Base-by-base conservation (phyloP, 2,797 vertebrate species). In the Falco rusticolus region DNA sequence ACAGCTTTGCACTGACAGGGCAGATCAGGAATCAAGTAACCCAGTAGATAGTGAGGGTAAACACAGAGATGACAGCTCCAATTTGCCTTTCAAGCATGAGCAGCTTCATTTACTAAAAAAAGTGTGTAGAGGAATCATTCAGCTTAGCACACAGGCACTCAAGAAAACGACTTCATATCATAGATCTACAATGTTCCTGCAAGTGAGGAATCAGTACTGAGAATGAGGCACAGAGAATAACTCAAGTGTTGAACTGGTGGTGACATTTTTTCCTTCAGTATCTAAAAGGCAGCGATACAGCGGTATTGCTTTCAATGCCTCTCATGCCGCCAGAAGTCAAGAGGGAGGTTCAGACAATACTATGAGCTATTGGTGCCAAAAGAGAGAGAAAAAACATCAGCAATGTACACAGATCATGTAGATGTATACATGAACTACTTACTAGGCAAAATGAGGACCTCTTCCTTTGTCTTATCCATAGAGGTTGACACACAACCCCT, bases 61-160 rank as follows among this genome's bases (percentile, higher is more conserved):
- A 53, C 81, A 63, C 48, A 37, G 54, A 75, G 61, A 13, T 25
- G 68, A 68, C 82, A 90, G 83, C 37, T 87, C 76, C 57, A 78
- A 26, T 93, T 90, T 83, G 60, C 84, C 72, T 91, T 64, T 74
- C 51, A 47, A 61, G 64, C 78, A 66, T 20, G 31, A 87, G 56
- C 71, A 85, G 84, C 64, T 56, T 74, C 84, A 5, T 85, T 83
- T 77, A 45, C 39, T 60, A 4, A 31, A 79, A 74, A 53, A 86
- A n/a, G 56, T 0, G 0, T 24, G 29, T 0, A 12, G 71, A 81
- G 51, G 78, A 90, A 53, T 59, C 66, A 26, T n/a, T 51, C 57
- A 84, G 76, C 37, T 76, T 26, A 24, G 10, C 54, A 61, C 56
- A 61, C 9, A 17, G 43, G 63, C 56, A 57, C 64, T 85, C 24